phyloP scores from a whole-genome alignment of 2,113 vertebrate genomes.

The Megaceryle torquata region DNA sequence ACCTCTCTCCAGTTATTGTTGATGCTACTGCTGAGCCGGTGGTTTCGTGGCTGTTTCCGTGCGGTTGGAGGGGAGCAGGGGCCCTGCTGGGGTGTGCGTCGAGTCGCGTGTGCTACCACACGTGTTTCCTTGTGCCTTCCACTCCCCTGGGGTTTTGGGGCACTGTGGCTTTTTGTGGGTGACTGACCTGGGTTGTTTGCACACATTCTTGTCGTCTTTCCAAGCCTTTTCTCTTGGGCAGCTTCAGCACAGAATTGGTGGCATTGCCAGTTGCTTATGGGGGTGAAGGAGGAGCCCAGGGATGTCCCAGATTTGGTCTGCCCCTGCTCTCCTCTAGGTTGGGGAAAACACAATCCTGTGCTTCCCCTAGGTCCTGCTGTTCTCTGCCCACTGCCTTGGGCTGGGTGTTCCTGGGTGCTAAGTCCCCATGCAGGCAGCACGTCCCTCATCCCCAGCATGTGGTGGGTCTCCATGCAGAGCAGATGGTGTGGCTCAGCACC shows the following conservation, averaged over 20 bases:
- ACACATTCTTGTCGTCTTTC: fast-evolving
- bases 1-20: not conserved
- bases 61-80: fast-evolving
- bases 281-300: not conserved
- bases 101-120: fast-evolving
- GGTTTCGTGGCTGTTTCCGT: not conserved
- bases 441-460: fast-evolving
- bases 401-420: not conserved
- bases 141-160: not conserved
- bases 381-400: not conserved
- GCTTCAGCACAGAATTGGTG: not conserved
- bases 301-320: fast-evolving
- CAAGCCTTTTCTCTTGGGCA: not conserved
- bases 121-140: not conserved
- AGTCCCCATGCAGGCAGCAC: fast-evolving
- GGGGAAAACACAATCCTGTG: fast-evolving
- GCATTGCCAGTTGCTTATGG: fast-evolving
- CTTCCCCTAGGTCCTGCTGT: not conserved
- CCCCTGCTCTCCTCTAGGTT: not conserved
- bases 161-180: not conserved
- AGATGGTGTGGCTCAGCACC: not conserved
- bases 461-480: not conserved
- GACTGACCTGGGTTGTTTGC: not conserved
- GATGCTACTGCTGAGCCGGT: not conserved
- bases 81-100: fast-evolving